phyloP scores from a whole-genome alignment of 2,797 vertebrate species.

The Nyctalus aviator region DNA sequence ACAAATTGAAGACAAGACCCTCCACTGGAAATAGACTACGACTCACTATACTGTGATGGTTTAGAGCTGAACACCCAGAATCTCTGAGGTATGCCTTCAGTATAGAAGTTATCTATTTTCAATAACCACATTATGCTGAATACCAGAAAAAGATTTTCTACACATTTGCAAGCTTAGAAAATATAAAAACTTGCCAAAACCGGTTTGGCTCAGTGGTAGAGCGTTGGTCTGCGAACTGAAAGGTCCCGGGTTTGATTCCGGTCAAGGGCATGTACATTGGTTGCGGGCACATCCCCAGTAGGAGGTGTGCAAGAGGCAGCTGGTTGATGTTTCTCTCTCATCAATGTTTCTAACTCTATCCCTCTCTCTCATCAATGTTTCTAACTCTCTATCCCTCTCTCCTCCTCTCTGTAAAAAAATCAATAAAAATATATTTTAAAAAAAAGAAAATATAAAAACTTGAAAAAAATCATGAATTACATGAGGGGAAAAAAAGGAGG shows the following conservation, averaged over 20 bases:
- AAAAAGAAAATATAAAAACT: constrained; percentile 42
- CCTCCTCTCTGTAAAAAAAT: too few relatives aligned
- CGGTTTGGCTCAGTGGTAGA: too few relatives aligned
- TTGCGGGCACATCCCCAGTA: too few relatives aligned
- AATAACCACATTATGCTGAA: constrained; percentile 17
- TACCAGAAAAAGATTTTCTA: constrained; percentile 20
- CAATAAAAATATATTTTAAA: too few relatives aligned
- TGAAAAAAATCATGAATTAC: constrained; percentile 43
- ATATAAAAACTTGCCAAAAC: constrained; percentile 24
- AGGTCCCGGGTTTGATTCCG: too few relatives aligned
- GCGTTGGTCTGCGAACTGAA: too few relatives aligned
- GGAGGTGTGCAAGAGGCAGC: too few relatives aligned
- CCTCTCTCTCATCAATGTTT: too few relatives aligned
- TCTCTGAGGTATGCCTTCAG: neutral
- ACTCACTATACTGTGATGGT: neutral
- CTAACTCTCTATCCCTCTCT: too few relatives aligned
- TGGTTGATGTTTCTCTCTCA: too few relatives aligned
- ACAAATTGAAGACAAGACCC: neutral
- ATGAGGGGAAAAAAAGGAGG: neutral
- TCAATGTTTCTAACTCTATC: too few relatives aligned
- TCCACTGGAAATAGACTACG: neutral
- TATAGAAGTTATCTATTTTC: neutral
- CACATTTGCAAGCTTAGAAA: constrained; percentile 41
- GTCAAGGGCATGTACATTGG: too few relatives aligned
- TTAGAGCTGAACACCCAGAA: neutral